These are phyloP conservation scores for Arbacia lixula DNA, from an alignment of 53 echinoderm and acorn worm genomes.

Conservation along the genomic window DNA sequence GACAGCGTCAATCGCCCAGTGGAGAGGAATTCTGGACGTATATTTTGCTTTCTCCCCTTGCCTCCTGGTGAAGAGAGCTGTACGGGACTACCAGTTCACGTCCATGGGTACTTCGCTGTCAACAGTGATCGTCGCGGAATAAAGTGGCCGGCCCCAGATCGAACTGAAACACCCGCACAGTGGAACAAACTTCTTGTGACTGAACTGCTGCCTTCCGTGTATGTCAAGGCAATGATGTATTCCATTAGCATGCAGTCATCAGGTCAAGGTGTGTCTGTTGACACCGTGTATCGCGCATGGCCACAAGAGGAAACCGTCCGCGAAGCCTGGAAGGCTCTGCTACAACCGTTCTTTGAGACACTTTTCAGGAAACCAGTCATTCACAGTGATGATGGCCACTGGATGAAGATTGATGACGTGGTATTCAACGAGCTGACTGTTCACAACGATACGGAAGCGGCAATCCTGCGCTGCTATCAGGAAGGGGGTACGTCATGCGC, in stretches of 20 bases:
- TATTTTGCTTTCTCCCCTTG: constrained; percentile 90
- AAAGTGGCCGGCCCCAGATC: constrained; percentile 90
- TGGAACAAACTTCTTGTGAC: constrained; percentile 81
- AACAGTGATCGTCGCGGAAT: constrained; percentile 84
- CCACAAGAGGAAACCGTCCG: constrained; percentile 40
- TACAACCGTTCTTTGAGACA: constrained; percentile 54
- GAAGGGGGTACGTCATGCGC: constrained; percentile 20
- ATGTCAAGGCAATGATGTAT: constrained; percentile 40
- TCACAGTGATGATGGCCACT: constrained; percentile 58
- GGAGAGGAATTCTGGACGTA: constrained; percentile 47
- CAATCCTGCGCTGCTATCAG: constrained; percentile 1
- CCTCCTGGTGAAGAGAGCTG: constrained; percentile 72
- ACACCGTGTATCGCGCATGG: constrained; percentile 69
- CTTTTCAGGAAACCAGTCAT: constrained; percentile 54
- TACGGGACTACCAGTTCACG: constrained; percentile 90
- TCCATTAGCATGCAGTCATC: not conserved
- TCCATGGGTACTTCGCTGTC: constrained; percentile 93
- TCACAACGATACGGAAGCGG: constrained; percentile 1
- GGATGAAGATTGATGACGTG: constrained; percentile 59
- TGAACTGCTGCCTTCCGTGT: constrained; percentile 73
- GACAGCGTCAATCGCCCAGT: not conserved
- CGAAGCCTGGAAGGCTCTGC: constrained; percentile 58
- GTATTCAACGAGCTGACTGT: constrained; percentile 21
- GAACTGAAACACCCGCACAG: constrained; percentile 69
- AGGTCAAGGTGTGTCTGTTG: not conserved